Percentiles rank a stretch among this genome's conserved stretches.
These are phyloP conservation scores for Percopsis transmontana DNA, from an alignment of 2,113 vertebrate species.

Conservation along the genomic window DNA sequence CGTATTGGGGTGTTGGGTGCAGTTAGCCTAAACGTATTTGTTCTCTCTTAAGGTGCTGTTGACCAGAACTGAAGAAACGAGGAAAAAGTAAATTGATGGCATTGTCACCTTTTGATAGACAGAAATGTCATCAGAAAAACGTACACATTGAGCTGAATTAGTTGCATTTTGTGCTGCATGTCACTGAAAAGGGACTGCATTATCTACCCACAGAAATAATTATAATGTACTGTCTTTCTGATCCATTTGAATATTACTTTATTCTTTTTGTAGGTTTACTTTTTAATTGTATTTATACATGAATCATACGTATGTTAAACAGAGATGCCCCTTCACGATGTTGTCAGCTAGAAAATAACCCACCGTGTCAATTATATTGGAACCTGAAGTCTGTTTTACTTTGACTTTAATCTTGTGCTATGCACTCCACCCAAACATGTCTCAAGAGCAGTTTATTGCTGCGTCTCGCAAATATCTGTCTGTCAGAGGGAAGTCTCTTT, in stretches of 20 bases:
- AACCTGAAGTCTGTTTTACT: neutral
- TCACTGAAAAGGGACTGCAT: neutral
- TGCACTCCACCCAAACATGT: slow-evolving; percentile 35
- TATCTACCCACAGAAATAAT: neutral
- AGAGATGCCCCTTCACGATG: neutral
- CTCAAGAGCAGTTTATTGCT: slow-evolving; percentile 70
- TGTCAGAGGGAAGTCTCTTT: slow-evolving; percentile 63
- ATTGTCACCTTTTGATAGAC: too few species aligned
- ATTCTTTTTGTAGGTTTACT: neutral
- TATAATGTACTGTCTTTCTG: neutral
- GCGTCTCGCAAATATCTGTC: slow-evolving; percentile 77
- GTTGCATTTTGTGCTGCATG: neutral
- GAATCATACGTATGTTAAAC: neutral
- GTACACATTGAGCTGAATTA: neutral
- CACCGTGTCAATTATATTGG: neutral
- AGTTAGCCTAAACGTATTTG: too few species aligned
- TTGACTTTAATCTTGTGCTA: neutral
- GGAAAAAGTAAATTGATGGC: slow-evolving; percentile 4
- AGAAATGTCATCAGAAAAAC: neutral
- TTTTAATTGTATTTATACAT: neutral
- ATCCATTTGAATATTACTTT: neutral
- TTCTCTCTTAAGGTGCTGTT: slow-evolving; percentile 9
- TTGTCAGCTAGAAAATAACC: neutral
- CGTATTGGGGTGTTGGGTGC: too few species aligned
- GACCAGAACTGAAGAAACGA: slow-evolving; percentile 49